Percentiles rank a stretch among this genome's conserved stretches.
Conservation (phyloP, 2,113 vertebrate genomes). For the Hydrolagus affinis region DNA sequence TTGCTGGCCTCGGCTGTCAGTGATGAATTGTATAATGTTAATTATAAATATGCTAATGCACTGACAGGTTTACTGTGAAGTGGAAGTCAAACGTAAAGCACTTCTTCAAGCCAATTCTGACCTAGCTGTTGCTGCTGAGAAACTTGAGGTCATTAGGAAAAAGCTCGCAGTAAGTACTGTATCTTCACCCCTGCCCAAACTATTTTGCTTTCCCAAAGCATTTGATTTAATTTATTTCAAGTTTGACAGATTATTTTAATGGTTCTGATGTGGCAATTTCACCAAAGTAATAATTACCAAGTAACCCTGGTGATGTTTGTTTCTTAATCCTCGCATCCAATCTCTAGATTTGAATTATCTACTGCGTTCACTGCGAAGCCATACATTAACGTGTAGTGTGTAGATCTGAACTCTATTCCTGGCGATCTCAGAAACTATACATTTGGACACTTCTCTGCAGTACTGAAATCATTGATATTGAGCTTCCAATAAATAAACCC, state of each 20-base stretch:
- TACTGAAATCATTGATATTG: no score
- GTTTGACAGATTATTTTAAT: neutral
- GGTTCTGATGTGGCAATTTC: neutral
- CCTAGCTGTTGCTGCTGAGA: conserved; percentile 58
- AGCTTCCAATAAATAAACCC: no score
- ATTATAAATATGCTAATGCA: neutral
- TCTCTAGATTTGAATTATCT: neutral
- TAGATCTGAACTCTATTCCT: no score
- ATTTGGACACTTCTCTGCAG: no score
- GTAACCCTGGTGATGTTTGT: neutral
- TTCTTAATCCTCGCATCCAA: conserved; percentile 9
- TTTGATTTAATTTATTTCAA: neutral
- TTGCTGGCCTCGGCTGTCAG: neutral
- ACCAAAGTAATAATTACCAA: conserved; percentile 3
- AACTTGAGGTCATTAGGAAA: conserved; percentile 55
- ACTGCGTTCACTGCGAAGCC: neutral
- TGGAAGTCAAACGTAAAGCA: conserved; percentile 58
- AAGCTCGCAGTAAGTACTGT: conserved; percentile 53
- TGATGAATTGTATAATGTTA: neutral
- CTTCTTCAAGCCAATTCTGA: conserved; percentile 59
- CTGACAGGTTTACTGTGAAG: conserved; percentile 53
- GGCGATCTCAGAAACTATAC: no score
- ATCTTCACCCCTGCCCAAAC: conserved; percentile 28
- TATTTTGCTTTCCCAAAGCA: neutral
- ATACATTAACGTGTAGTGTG: neutral